These are phyloP conservation scores for Cantharis lateralis DNA, from an alignment of 2,888 invertebrate genomes.

Conservation along the genomic window DNA sequence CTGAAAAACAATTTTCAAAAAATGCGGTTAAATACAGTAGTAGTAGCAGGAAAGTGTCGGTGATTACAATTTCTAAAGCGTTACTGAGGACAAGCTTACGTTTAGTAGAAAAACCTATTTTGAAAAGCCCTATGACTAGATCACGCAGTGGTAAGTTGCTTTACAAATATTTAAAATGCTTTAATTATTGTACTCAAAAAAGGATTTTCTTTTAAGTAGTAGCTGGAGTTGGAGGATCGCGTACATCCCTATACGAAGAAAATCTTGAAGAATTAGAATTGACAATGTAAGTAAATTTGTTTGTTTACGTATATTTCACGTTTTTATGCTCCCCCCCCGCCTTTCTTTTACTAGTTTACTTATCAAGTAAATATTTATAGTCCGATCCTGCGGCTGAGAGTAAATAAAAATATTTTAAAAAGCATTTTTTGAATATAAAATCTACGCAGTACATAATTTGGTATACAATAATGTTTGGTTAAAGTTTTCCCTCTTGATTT, in stretches of 20 bases:
- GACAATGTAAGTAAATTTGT: background rate
- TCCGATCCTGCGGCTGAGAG: no score
- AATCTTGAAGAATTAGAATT: background rate
- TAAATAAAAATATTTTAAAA: no score
- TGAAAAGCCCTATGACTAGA: background rate
- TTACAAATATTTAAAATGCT: background rate
- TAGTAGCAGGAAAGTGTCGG: background rate
- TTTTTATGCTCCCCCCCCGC: no score
- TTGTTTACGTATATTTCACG: no score
- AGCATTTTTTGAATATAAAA: no score
- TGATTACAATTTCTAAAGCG: conserved; percentile 1
- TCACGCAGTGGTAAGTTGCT: background rate
- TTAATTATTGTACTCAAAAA: background rate
- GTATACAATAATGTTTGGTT: no score
- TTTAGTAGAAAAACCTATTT: background rate
- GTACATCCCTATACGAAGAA: background rate
- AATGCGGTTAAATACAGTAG: background rate
- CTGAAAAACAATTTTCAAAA: background rate
- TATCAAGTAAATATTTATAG: no score
- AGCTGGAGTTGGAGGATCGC: background rate
- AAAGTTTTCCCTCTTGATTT: background rate
- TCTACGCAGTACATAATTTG: no score
- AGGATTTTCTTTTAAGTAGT: background rate
- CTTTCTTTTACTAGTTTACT: no score
- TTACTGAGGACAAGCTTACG: background rate